phyloP scores from a whole-genome alignment of 2,888 invertebrate genomes.

The Sthenelais limicola region DNA sequence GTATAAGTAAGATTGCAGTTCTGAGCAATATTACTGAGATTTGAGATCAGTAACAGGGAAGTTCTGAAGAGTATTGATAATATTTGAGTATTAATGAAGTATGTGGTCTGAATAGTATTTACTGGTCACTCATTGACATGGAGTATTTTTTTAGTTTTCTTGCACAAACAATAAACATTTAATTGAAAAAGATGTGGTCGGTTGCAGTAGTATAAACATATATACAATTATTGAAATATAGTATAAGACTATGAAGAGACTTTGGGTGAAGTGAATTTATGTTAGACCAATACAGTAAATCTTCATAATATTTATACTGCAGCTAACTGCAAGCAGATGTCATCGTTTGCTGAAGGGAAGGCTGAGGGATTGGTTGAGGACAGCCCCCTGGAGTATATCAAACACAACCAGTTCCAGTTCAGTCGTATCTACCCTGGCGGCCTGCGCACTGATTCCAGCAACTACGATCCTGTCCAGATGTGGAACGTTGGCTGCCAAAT shows the following conservation, averaged over 20 bases:
- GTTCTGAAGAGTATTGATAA: too few species aligned
- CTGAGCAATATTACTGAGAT: too few species aligned
- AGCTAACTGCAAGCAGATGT: conserved; percentile 67
- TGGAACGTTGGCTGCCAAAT: conserved; percentile 78
- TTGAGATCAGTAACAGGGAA: too few species aligned
- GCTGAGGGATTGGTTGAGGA: conserved; percentile 71
- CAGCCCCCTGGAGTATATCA: conserved; percentile 69
- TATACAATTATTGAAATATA: too few species aligned
- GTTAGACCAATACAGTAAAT: too few species aligned
- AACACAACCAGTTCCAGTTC: conserved; percentile 73
- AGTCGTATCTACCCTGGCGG: conserved; percentile 76
- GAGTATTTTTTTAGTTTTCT: neutral
- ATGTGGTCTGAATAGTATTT: too few species aligned
- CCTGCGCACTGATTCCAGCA: conserved; percentile 76
- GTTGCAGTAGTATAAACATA: neutral
- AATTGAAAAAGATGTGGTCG: neutral
- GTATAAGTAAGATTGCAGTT: too few species aligned
- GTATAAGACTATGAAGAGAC: too few species aligned
- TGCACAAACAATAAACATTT: neutral
- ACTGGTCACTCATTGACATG: neutral
- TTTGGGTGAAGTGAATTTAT: too few species aligned
- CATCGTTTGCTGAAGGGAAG: conserved; percentile 75
- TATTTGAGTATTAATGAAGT: too few species aligned
- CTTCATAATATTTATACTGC: too few species aligned
- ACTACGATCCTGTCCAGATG: conserved; percentile 76